Evolutionary conservation across 2,797 vertebrate genomes (phyloP), one percentile per base, ranked within the genome.

Genomic region (Hydrocynus forskahlii): DNA sequence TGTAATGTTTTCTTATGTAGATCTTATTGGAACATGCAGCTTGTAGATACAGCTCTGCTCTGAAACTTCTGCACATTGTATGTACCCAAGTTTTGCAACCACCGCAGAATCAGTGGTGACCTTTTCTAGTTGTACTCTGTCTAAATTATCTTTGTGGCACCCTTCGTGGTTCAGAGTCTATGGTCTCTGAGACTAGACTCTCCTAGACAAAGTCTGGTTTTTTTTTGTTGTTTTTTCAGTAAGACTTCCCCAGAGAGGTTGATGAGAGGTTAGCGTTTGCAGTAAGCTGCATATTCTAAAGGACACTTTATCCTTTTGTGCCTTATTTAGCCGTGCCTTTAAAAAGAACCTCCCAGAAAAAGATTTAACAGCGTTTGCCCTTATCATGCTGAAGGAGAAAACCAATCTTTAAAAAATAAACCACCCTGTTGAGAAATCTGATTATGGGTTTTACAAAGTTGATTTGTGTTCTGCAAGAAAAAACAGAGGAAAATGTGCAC

Each of bases 181-280:
- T 75, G 57, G 69, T 69, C 75, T 14, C 66, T 55, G 67, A 40
- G 19, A 38, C 7, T 48, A 2, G n/a, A 7, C 7, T 63, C 40
- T 79, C 43, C 67, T 13, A 48, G 55, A 35, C 55, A 25, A 62
- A 19, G n/a, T 9, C 25, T 35, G 35, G n/a, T n/a, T n/a, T 35
- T 35, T 35, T 35, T 35, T 35, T 35, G 14, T 25, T 52, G 62
- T 60, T 67, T 50, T 73, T 40, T 25, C 52, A 66, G 38, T 62
- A 50, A 14, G 73, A 38, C 57, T 73, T 76, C 76, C 81, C 57
- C 43, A n/a, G 14, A 16, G 9, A 40, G n/a, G 74, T 21, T 80
- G 87, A 87, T 81, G 70, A 89, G 83, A 86, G 75, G 80, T 79
- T 59, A 67, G 78, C 13, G 40, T 38, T 69, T 71, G 35, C 55